Evolutionary conservation across 1,140 invertebrate species (phyloP).

Genomic region (Eumaeus atala): DNA sequence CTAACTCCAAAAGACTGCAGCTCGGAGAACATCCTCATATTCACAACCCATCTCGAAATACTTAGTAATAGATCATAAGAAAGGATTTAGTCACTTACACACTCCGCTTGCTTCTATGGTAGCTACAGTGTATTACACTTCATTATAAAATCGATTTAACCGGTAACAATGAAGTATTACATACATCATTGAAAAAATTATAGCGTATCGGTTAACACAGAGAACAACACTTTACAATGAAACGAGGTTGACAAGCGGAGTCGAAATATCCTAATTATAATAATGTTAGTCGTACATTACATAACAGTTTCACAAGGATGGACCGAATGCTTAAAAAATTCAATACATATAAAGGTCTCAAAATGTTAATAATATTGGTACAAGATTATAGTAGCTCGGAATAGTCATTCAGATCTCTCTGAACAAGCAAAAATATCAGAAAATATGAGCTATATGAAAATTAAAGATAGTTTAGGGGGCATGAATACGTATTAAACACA

Average conservation of each 20-base stretch:
- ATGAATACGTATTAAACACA: too few relatives aligned
- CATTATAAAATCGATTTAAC: too few relatives aligned
- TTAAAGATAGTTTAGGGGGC: not conserved
- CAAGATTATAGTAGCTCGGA: not conserved
- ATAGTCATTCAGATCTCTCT: not conserved
- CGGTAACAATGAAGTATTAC: too few relatives aligned
- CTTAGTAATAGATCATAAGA: slow-evolving; percentile 34
- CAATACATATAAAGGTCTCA: slow-evolving; percentile 10
- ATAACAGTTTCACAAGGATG: slow-evolving; percentile 2
- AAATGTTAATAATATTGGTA: slow-evolving; percentile 3
- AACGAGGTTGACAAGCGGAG: slow-evolving; percentile 11
- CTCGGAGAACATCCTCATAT: slow-evolving; percentile 22
- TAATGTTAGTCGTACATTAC: slow-evolving; percentile 9
- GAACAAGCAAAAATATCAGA: not conserved
- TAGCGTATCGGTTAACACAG: not conserved
- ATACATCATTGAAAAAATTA: too few relatives aligned
- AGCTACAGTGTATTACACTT: too few relatives aligned
- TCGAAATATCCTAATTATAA: slow-evolving; percentile 9
- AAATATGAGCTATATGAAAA: slow-evolving; percentile 4
- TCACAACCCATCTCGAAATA: slow-evolving; percentile 31
- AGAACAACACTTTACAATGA: too few relatives aligned
- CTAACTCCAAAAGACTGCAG: slow-evolving; percentile 21
- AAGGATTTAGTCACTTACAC: slow-evolving; percentile 25
- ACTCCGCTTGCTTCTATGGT: slow-evolving; percentile 19
- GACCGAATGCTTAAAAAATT: slow-evolving; percentile 8